Conservation (phyloP, 1,140 invertebrate genomes). For the Cotesia chilonis region DNA sequence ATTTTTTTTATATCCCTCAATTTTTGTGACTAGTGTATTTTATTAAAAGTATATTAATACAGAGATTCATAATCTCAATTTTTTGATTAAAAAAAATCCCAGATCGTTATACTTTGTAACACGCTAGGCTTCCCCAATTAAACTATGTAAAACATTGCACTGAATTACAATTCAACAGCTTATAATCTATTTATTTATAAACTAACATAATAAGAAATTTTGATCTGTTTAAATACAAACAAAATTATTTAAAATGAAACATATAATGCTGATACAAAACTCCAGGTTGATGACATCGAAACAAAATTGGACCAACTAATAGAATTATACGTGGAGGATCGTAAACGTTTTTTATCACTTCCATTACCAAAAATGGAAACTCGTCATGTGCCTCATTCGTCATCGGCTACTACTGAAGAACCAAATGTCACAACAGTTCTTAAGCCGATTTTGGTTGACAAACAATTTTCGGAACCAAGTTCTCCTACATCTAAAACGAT, state of each 20-base stretch:
- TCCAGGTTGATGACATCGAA: constrained; percentile 92
- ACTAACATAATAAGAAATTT: not conserved
- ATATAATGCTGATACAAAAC: constrained; percentile 29
- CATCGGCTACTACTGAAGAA: constrained; percentile 45
- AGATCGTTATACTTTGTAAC: no score
- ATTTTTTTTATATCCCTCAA: no score
- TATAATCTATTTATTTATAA: no score
- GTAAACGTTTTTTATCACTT: constrained; percentile 72
- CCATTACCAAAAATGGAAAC: constrained; percentile 53
- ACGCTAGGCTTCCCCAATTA: no score
- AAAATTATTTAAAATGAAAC: no score
- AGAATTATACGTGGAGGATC: constrained; percentile 91
- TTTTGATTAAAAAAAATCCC: no score
- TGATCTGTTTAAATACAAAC: not conserved
- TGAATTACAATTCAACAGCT: no score
- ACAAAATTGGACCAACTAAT: constrained; percentile 91
- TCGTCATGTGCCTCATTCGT: constrained; percentile 44
- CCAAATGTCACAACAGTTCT: constrained; percentile 51
- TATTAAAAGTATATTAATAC: no score
- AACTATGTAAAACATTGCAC: no score
- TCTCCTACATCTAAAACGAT: constrained; percentile 71
- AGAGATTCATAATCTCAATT: no score
- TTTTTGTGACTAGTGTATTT: no score
- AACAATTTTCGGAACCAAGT: constrained; percentile 81
- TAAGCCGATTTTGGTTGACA: constrained; percentile 75